Evolutionary conservation across 2,797 vertebrate genomes (phyloP), one percentile per base, ranked within the genome.

Genomic region (Microcaecilia unicolor): DNA sequence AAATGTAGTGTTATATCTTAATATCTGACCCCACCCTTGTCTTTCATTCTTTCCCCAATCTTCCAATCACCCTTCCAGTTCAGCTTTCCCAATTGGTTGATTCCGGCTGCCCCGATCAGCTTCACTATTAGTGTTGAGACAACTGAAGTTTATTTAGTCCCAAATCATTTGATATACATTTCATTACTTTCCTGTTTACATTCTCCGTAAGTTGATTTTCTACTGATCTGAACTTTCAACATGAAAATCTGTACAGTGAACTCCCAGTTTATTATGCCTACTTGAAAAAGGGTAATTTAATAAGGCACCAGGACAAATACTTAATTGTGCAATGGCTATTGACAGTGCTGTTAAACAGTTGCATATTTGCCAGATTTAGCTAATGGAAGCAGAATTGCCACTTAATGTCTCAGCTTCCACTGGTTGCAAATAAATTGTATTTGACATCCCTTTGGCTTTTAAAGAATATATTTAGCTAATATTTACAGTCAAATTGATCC

Each of bases 271-370:
- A 83, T 83, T 81, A 84, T 67, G 48, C 61, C 66, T 66, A 56
- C 72, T 81, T 78, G 70, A 74, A 78, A n/a, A 80, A 79, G 68
- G 74, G 75, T 75, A 78, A 82, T 73, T 86, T 91, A 88, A 91
- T 84, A 82, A 86, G 67, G 83, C 81, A 84, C 88, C 84, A 69
- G 80, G 86, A 84, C 80, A 85, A 86, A 85, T 76, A 80, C 84
- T 86, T 91, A 90, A 91, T 91, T 91, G 88, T 76, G 75, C 83
- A 91, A 86, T 82, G 77, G 84, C 78, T 90, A 89, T 90, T 85
- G 89, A 89, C 86, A 85, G 65, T 74, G 69, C 78, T 83, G 87
- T 88, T 91, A 87, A 91, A 91, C 82, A 87, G 83, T 77, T 83
- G 75, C 57, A 76, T 79, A 80, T 87, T 91, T 85, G 84, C 81